phyloP scores from a whole-genome alignment of 2,888 invertebrate genomes.

The Podabrus alpinus region DNA sequence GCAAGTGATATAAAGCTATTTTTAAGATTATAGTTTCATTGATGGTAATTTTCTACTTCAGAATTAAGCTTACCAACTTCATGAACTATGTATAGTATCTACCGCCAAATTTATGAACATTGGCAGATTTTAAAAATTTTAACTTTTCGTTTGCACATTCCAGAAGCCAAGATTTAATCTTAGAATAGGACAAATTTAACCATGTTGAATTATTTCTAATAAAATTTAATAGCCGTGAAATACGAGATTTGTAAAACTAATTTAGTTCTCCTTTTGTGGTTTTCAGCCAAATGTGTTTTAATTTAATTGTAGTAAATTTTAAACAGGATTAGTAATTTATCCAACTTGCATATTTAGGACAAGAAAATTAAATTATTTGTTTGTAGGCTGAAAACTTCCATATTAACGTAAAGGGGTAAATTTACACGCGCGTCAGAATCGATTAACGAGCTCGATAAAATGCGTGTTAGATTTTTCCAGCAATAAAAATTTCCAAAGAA shows the following conservation, averaged over 20 bases:
- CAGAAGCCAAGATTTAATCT: neutral
- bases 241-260: neutral
- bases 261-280: neutral
- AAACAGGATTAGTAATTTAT: neutral
- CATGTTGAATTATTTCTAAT: neutral
- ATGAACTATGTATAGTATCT: too few relatives aligned
- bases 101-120: too few relatives aligned
- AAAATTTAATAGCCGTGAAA: neutral
- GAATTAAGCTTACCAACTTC: neutral
- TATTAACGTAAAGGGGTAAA: neutral
- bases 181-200: neutral
- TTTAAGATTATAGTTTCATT: constrained; percentile 17
- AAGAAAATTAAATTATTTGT: neutral
- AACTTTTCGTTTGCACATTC: neutral
- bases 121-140: too few relatives aligned
- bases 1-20: constrained; percentile 10
- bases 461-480: neutral
- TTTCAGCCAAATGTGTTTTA: neutral
- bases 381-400: neutral
- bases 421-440: neutral
- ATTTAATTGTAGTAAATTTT: neutral
- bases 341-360: neutral
- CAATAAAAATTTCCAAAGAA: neutral
- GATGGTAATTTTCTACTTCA: neutral
- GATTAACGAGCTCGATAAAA: neutral